Conservation (phyloP, 2,113 vertebrate genomes). For the Erythrocercus mccallii region DNA sequence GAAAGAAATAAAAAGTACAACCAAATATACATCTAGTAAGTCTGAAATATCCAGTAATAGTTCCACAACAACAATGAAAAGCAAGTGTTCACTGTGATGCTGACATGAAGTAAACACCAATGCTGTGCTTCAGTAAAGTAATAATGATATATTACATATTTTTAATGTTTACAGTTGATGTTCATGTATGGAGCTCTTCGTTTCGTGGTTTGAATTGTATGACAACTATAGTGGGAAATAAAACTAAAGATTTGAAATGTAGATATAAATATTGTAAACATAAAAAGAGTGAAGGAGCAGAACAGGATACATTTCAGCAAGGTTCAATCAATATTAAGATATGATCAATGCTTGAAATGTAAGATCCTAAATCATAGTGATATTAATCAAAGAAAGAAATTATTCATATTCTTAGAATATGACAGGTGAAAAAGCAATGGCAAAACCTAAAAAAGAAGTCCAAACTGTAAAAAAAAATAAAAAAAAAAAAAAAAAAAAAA, state of each 20-base stretch:
- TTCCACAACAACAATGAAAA: not conserved
- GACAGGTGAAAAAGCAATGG: not conserved
- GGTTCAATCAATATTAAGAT: not conserved
- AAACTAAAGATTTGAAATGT: not conserved
- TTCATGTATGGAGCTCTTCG: not conserved
- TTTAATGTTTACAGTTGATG: not conserved
- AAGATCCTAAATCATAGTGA: not conserved
- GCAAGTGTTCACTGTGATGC: not conserved
- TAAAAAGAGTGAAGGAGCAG: not conserved
- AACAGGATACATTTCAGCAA: not conserved
- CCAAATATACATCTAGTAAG: not conserved
- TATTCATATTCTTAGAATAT: not conserved
- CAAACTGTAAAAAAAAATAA: accelerated
- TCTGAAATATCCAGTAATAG: not conserved
- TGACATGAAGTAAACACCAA: not conserved
- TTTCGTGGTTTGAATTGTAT: not conserved
- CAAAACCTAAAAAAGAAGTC: not conserved
- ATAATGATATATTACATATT: not conserved
- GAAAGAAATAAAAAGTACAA: not conserved
- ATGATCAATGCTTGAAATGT: not conserved
- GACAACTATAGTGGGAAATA: not conserved
- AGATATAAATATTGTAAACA: not conserved
- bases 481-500: not conserved
- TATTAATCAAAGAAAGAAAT: not conserved
- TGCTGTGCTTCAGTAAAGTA: not conserved